phyloP scores from a whole-genome alignment of 2,113 vertebrate genomes.

The Microtus richardsoni region DNA sequence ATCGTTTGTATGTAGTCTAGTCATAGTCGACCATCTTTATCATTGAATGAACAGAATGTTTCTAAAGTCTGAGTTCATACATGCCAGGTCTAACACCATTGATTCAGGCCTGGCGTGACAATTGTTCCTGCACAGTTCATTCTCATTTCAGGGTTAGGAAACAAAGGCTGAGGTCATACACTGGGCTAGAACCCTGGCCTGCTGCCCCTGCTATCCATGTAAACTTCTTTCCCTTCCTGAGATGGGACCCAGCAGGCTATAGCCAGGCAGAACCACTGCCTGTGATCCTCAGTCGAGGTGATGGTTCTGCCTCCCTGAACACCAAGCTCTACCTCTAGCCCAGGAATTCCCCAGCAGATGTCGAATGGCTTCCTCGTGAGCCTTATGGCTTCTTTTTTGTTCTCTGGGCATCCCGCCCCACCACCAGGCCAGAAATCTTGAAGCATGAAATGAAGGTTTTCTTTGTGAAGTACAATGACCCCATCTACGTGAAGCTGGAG shows the following conservation, averaged over 20 bases:
- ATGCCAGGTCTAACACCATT: not conserved
- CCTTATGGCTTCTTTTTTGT: not conserved
- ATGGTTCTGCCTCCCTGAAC: not conserved
- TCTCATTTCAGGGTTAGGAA: not conserved
- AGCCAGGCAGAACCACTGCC: not conserved
- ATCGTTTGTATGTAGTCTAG: not conserved
- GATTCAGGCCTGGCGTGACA: not conserved
- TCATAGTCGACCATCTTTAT: not conserved
- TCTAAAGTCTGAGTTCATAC: not conserved
- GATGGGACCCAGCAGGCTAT: not conserved
- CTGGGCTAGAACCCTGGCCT: not conserved
- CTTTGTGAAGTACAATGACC: conserved; percentile 99
- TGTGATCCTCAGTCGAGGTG: not conserved
- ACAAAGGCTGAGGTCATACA: not conserved
- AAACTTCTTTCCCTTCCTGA: not conserved
- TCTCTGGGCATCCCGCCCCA: not conserved
- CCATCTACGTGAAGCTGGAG: conserved; percentile 99
- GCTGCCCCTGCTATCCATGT: not conserved
- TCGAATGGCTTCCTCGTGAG: not conserved
- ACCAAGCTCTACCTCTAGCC: not conserved
- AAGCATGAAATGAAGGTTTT: conserved; percentile 99
- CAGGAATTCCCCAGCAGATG: not conserved
- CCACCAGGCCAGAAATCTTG: conserved; percentile 94
- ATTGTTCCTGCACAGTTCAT: not conserved
- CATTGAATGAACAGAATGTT: not conserved